Evolutionary conservation across 2,888 invertebrate genomes (phyloP).

Genomic region (Nomada flava): DNA sequence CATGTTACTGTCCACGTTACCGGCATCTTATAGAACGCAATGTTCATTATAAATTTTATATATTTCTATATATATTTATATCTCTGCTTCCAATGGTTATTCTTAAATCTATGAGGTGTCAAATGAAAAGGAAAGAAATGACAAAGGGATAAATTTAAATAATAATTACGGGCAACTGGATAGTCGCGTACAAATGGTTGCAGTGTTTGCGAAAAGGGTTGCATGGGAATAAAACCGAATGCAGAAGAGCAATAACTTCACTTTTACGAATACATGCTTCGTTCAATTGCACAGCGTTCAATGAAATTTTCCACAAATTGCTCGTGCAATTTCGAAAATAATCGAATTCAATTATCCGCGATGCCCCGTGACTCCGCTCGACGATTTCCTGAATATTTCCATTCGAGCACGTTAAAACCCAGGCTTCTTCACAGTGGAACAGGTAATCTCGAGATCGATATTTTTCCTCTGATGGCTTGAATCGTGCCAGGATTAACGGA

Average conservation of each 20-base stretch:
- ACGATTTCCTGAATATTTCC: neutral
- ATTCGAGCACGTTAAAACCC: neutral
- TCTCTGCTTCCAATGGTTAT: no score
- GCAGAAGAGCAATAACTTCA: neutral
- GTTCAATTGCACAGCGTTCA: neutral
- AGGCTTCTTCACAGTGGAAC: neutral
- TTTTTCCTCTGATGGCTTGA: neutral
- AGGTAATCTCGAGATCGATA: neutral
- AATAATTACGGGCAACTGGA: no score
- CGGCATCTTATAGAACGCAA: no score
- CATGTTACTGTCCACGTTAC: no score
- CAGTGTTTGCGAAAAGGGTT: no score
- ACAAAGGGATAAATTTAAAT: no score
- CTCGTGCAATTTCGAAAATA: constrained; percentile 2
- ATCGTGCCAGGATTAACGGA: neutral
- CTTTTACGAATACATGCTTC: neutral
- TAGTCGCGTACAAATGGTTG: no score
- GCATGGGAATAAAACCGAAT: no score
- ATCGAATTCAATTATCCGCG: neutral
- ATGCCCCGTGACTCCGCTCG: neutral
- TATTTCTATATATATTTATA: no score
- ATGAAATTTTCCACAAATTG: constrained; percentile 7
- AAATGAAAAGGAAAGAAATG: no score
- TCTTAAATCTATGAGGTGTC: no score
- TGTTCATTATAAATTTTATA: no score